Conservation (phyloP, 2,888 invertebrate species). For the Agrochola litura region DNA sequence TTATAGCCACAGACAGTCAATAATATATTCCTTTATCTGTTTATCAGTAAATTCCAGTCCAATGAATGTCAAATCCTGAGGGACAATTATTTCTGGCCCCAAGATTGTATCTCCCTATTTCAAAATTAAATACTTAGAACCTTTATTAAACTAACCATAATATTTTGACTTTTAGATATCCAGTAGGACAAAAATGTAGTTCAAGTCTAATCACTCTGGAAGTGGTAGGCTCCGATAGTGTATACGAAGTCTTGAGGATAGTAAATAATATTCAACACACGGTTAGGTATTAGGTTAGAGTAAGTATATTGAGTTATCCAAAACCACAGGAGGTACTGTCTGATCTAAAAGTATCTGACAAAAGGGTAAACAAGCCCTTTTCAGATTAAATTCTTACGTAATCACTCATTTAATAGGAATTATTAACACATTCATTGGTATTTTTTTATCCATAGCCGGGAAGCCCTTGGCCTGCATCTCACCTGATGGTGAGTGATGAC, state of each 20-base stretch:
- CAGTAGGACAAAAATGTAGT: neutral
- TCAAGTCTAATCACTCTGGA: neutral
- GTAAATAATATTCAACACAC: neutral
- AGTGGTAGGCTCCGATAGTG: neutral
- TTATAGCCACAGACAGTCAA: slow-evolving; percentile 12
- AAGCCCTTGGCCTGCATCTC: too few relatives aligned
- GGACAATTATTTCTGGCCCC: slow-evolving; percentile 23
- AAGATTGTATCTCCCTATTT: slow-evolving; percentile 8
- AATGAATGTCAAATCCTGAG: slow-evolving; percentile 36
- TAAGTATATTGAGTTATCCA: neutral
- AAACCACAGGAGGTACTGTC: neutral
- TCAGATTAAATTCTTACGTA: neutral
- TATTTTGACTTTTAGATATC: neutral
- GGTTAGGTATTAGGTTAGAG: neutral
- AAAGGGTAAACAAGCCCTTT: neutral
- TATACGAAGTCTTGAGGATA: neutral
- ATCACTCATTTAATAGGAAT: neutral
- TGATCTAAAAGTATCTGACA: neutral
- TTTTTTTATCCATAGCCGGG: too few relatives aligned
- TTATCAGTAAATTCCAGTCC: slow-evolving; percentile 47
- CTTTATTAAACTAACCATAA: neutral
- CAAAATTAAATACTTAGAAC: neutral
- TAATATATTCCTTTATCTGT: slow-evolving; percentile 39
- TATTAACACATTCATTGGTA: neutral
- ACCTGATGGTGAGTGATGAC: too few relatives aligned